phyloP scores from a whole-genome alignment of 2,113 vertebrate species.

The Albula goreensis region DNA sequence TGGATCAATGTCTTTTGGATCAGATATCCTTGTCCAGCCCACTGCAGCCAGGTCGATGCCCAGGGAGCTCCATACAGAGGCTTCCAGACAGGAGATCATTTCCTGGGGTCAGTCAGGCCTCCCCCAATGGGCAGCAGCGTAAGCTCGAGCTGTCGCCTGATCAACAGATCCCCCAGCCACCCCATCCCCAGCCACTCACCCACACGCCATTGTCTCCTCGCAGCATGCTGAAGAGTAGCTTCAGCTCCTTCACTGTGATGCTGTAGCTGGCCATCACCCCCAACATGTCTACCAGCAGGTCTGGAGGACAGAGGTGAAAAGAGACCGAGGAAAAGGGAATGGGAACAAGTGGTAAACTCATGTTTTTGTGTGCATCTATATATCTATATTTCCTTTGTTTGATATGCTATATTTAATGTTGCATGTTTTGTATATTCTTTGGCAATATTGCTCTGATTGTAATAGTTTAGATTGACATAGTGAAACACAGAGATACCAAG shows the following conservation, averaged over 20 bases:
- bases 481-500: constrained; percentile 14
- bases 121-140: neutral
- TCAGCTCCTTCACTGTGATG: constrained; percentile 98
- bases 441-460: too few species aligned
- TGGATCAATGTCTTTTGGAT: constrained; percentile 69
- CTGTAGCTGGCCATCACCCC: constrained; percentile 99
- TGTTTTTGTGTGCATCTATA: too few species aligned
- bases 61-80: constrained; percentile 63
- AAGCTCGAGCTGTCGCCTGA: neutral
- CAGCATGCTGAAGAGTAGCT: constrained; percentile 99
- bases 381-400: too few species aligned
- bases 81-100: constrained; percentile 40
- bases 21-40: constrained; percentile 38
- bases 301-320: constrained; percentile 58
- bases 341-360: neutral
- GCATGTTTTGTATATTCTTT: too few species aligned
- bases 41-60: constrained; percentile 61
- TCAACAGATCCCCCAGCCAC: neutral
- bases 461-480: too few species aligned
- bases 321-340: constrained; percentile 20
- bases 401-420: too few species aligned
- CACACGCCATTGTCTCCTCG: constrained; percentile 95
- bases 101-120: constrained; percentile 9
- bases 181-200: constrained; percentile 72
- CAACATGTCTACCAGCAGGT: constrained; percentile 98